Evolutionary conservation across 2,888 invertebrate genomes (phyloP).

Genomic region (Diaprepes abbreviatus): DNA sequence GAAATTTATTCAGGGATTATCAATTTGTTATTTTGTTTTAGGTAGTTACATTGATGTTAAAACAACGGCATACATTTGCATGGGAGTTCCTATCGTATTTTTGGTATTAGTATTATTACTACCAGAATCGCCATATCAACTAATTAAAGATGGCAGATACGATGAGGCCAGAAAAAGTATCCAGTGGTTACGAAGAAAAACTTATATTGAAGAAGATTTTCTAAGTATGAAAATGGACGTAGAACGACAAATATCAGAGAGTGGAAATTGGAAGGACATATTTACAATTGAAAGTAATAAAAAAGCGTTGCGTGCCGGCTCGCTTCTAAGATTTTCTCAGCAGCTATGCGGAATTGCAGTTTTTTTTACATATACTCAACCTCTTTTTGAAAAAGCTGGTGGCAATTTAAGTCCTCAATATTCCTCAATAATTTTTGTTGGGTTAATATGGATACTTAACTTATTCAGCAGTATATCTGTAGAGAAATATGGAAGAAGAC

Average conservation of each 20-base stretch:
- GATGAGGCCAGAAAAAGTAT: constrained; percentile 56
- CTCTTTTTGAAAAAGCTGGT: constrained; percentile 62
- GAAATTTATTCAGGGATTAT: too few species aligned
- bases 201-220: constrained; percentile 56
- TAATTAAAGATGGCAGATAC: too few species aligned
- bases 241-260: constrained; percentile 59
- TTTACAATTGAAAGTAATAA: constrained; percentile 57
- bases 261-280: too few species aligned
- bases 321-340: too few species aligned
- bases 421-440: too few species aligned
- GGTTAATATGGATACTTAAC: constrained; percentile 47
- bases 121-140: too few species aligned
- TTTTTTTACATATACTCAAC: constrained; percentile 58
- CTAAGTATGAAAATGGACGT: constrained; percentile 55
- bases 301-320: constrained; percentile 58
- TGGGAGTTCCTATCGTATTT: constrained; percentile 24
- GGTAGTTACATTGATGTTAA: too few species aligned
- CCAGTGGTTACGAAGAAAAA: constrained; percentile 52
- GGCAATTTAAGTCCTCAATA: too few species aligned
- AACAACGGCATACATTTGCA: constrained; percentile 35
- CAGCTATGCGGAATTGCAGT: constrained; percentile 59
- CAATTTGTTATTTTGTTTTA: constrained; percentile 11
- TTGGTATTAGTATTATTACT: constrained; percentile 56
- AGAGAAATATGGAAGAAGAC: too few species aligned
- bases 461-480: constrained; percentile 52